phyloP scores from a whole-genome alignment of 1,140 invertebrate genomes.

The Aphis gossypii region DNA sequence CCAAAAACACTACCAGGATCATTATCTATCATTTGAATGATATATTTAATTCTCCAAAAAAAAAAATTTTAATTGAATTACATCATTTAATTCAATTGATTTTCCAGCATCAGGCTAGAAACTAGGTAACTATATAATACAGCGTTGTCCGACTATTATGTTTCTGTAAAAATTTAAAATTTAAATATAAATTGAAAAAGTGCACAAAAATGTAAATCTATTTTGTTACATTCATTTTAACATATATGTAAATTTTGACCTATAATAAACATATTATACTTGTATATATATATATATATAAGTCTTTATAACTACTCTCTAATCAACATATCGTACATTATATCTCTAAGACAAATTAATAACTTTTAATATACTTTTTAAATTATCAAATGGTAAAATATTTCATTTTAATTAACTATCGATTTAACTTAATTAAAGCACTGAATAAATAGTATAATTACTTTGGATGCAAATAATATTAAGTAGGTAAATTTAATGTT shows the following conservation, averaged over 20 bases:
- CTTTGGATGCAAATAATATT: too few species aligned
- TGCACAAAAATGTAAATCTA: neutral
- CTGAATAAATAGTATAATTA: too few species aligned
- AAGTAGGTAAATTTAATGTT: too few species aligned
- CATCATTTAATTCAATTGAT: neutral
- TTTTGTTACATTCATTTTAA: neutral
- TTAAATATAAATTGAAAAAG: slow-evolving; percentile 20
- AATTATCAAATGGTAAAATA: neutral
- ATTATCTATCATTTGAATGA: neutral
- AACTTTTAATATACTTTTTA: neutral
- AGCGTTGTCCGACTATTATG: neutral
- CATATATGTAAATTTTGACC: neutral
- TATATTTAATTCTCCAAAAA: neutral
- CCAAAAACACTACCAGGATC: neutral
- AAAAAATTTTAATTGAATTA: neutral
- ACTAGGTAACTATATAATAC: neutral
- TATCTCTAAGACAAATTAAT: neutral
- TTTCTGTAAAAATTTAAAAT: neutral
- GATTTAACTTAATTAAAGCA: neutral
- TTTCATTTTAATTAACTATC: neutral
- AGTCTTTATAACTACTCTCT: too few species aligned
- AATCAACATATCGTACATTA: neutral
- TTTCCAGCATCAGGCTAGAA: neutral
- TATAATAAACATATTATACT: neutral
- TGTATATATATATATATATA: neutral